Conservation (phyloP, 2,888 invertebrate species). For the Agrilus biguttatus region DNA sequence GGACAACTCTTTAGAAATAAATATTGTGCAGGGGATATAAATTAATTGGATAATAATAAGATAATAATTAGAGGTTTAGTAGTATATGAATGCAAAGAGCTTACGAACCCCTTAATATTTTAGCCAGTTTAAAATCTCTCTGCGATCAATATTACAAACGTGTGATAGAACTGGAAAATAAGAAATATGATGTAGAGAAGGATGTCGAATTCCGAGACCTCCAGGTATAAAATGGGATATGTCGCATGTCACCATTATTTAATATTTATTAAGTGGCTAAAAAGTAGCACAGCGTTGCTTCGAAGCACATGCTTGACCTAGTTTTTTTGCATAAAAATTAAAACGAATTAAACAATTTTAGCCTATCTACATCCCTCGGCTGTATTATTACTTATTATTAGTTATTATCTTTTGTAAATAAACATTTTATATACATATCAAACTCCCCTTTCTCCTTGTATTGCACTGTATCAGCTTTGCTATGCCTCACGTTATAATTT, state of each 20-base stretch:
- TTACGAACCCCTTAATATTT: conserved; percentile 11
- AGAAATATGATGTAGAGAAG: conserved; percentile 97
- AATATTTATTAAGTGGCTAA: neutral
- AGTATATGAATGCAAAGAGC: too few species aligned
- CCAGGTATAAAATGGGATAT: conserved; percentile 53
- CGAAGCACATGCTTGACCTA: conserved; percentile 1
- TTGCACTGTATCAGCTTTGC: too few species aligned
- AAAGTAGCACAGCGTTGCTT: neutral
- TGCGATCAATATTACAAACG: conserved; percentile 63
- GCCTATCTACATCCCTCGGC: too few species aligned
- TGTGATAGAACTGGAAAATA: conserved; percentile 69
- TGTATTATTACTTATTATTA: too few species aligned
- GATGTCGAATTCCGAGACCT: conserved; percentile 90
- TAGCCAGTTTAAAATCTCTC: conserved; percentile 27
- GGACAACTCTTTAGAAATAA: too few species aligned
- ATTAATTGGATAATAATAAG: too few species aligned
- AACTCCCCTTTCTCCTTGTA: too few species aligned
- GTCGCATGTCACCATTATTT: conserved; percentile 2
- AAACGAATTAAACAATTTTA: neutral
- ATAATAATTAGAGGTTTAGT: too few species aligned
- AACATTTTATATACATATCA: too few species aligned
- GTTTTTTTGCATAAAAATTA: neutral
- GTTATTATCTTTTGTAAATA: too few species aligned
- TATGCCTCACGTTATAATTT: too few species aligned
- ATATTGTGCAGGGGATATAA: too few species aligned